phyloP scores from a whole-genome alignment of 2,113 vertebrate species.

The Gnathonemus longibarbis region DNA sequence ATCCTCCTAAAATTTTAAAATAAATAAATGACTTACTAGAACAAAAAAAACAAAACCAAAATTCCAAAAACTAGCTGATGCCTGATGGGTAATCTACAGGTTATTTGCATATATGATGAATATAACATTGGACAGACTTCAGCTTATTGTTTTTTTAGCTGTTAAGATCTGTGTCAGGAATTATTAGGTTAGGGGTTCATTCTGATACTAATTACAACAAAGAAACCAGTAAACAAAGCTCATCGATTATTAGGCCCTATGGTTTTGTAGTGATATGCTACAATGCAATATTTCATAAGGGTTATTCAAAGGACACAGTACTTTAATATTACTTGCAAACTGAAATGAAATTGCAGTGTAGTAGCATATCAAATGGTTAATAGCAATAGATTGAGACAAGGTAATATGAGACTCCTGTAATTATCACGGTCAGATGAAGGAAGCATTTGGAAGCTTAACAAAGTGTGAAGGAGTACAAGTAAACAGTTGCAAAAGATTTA shows the following conservation, averaged over 20 bases:
- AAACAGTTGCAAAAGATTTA: not conserved
- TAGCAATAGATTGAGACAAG: not conserved
- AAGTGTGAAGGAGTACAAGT: not conserved
- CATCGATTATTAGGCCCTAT: not conserved
- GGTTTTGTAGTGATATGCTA: not conserved
- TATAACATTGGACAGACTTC: not conserved
- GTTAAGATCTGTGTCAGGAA: not conserved
- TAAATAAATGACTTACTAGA: not conserved
- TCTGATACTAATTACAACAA: not conserved
- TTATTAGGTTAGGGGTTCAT: not conserved
- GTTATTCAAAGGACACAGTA: not conserved
- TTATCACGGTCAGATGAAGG: not conserved
- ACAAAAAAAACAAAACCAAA: not conserved
- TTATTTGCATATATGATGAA: not conserved
- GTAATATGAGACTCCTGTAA: not conserved
- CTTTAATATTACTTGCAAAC: not conserved
- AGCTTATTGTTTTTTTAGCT: not conserved
- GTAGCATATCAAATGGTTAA: not conserved
- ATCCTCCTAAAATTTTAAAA: not conserved
- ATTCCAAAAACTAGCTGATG: not conserved
- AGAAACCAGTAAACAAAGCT: not conserved
- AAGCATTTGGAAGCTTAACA: not conserved
- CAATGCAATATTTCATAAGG: not conserved
- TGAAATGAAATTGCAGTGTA: not conserved
- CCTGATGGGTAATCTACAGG: not conserved